A percentile compares a stretch with the other conserved stretches of the same genome.
Conservation (phyloP, 2,797 vertebrate species). For the Naso thynnoides region DNA sequence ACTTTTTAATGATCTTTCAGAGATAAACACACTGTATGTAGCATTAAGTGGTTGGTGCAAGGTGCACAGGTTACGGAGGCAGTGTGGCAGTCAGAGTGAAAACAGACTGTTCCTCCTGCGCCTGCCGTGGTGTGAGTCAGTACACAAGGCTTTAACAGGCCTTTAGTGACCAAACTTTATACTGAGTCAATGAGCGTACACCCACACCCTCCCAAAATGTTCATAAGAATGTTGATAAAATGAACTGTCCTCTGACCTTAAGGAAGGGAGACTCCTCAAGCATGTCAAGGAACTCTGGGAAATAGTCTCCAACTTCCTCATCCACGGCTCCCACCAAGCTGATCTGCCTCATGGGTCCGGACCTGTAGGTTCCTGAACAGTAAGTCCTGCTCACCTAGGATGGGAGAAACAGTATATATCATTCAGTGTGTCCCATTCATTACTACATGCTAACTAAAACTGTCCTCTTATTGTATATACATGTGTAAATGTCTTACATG, state of each 20-base stretch:
- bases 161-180: neutral
- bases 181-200: no score
- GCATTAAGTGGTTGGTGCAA: conserved; percentile 3
- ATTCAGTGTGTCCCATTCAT: neutral
- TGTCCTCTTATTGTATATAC: no score
- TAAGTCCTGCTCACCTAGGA: conserved; percentile 95
- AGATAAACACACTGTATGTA: conserved; percentile 1
- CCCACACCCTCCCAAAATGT: no score
- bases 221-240: neutral
- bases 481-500: neutral
- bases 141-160: neutral
- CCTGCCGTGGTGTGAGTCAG: neutral
- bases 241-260: conserved; percentile 84
- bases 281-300: conserved; percentile 98
- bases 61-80: neutral
- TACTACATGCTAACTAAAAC: no score
- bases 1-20: conserved; percentile 13
- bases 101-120: neutral
- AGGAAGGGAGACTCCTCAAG: conserved; percentile 98
- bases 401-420: neutral
- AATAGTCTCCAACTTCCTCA: conserved; percentile 98
- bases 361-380: conserved; percentile 96
- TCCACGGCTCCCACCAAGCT: conserved; percentile 98
- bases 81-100: neutral
- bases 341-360: conserved; percentile 98